Conservation (phyloP, 2,113 vertebrate species). For the Scophthalmus maximus region DNA sequence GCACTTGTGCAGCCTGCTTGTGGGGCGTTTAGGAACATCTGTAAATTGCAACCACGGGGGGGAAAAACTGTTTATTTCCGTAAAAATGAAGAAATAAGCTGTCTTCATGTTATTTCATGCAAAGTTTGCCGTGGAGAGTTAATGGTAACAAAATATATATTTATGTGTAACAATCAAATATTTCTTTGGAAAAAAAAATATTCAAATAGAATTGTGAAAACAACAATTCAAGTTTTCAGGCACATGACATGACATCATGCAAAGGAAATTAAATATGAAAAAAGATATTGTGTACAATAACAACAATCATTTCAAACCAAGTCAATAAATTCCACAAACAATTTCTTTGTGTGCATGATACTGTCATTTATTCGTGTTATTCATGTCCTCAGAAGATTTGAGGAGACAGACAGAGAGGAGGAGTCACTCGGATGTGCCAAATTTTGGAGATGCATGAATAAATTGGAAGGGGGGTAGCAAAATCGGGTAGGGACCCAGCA, state of each 20-base stretch:
- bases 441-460: slow-evolving; percentile 60
- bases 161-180: no score
- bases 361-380: slow-evolving; percentile 21
- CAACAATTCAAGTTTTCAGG: no score
- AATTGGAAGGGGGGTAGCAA: slow-evolving; percentile 32
- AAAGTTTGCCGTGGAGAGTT: not conserved
- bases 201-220: no score
- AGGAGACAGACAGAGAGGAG: slow-evolving; percentile 64
- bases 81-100: not conserved
- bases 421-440: slow-evolving; percentile 68
- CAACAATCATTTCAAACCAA: slow-evolving; percentile 6
- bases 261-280: not conserved
- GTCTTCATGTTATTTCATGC: no score
- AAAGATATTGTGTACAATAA: not conserved
- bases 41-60: not conserved
- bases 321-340: slow-evolving; percentile 2
- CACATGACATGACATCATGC: no score
- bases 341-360: slow-evolving; percentile 47
- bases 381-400: slow-evolving; percentile 49
- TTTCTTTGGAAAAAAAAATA: no score
- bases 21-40: not conserved
- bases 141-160: no score
- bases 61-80: no score
- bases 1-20: not conserved
- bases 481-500: slow-evolving; percentile 46